Percentiles rank a stretch among this genome's conserved stretches.
Conservation (phyloP, 1,140 invertebrate species). For the Bilobella aurantiaca region DNA sequence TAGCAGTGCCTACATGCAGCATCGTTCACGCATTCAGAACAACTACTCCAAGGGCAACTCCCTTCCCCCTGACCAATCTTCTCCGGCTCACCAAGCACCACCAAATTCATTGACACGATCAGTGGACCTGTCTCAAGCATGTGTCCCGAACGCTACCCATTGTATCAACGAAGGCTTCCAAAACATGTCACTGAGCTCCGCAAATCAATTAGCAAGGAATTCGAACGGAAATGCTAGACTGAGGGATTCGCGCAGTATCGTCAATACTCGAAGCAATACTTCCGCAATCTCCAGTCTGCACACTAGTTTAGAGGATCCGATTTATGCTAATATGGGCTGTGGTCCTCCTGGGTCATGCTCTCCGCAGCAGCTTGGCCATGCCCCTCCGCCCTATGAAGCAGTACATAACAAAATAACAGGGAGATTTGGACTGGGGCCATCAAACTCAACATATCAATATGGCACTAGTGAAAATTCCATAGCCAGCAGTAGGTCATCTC, state of each 20-base stretch:
- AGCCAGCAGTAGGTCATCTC: constrained; percentile 19
- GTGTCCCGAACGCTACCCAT: too few species aligned
- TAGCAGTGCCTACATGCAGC: not conserved
- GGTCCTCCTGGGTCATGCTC: not conserved
- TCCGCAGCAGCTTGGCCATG: constrained; percentile 19
- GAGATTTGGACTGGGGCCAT: constrained; percentile 5
- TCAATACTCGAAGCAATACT: constrained; percentile 2
- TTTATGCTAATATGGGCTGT: constrained; percentile 22
- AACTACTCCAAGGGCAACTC: too few species aligned
- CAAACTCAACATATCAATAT: constrained; percentile 12
- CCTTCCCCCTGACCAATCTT: too few species aligned
- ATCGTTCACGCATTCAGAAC: not conserved
- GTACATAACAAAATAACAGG: constrained; percentile 26
- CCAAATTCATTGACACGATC: too few species aligned
- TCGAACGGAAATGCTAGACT: too few species aligned
- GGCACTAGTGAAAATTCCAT: constrained; percentile 18
- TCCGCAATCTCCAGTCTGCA: constrained; percentile 12
- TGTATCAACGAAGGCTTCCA: not conserved
- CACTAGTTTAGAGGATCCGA: constrained; percentile 11
- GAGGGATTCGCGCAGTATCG: not conserved
- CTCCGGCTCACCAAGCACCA: too few species aligned
- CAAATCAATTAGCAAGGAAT: too few species aligned
- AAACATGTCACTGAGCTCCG: not conserved
- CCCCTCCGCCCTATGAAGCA: constrained; percentile 25
- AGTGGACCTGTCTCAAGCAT: too few species aligned